phyloP scores from a whole-genome alignment of 1,140 invertebrate genomes.

The Coptotermes formosanus region DNA sequence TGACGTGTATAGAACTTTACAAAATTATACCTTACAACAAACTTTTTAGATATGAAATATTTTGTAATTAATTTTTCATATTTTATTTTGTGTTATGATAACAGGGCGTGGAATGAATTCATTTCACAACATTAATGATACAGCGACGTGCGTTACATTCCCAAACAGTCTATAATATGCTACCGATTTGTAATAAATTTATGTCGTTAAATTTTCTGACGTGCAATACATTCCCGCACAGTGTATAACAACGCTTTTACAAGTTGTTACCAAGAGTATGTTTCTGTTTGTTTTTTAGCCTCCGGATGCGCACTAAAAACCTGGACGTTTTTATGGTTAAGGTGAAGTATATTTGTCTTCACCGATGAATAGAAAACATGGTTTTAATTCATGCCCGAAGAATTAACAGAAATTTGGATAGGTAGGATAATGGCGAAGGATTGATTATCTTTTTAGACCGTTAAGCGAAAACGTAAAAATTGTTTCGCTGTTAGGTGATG shows the following conservation, averaged over 20 bases:
- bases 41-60: not conserved
- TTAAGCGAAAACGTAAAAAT: no score
- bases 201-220: not conserved
- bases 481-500: no score
- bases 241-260: not conserved
- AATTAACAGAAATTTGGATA: no score
- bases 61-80: not conserved
- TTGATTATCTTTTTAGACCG: no score
- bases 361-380: not conserved
- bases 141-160: not conserved
- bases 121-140: not conserved
- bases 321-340: not conserved
- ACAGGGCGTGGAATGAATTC: not conserved
- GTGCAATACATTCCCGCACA: not conserved
- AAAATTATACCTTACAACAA: not conserved
- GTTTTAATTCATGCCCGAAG: no score
- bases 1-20: not conserved
- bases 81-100: not conserved
- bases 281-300: no score
- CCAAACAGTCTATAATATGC: not conserved
- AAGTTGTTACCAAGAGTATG: not conserved
- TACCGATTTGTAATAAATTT: not conserved
- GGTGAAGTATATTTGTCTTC: not conserved
- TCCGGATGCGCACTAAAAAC: not conserved
- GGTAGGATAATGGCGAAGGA: no score